Conservation (phyloP, 2,888 invertebrate species). For the Lissonota sp. region DNA sequence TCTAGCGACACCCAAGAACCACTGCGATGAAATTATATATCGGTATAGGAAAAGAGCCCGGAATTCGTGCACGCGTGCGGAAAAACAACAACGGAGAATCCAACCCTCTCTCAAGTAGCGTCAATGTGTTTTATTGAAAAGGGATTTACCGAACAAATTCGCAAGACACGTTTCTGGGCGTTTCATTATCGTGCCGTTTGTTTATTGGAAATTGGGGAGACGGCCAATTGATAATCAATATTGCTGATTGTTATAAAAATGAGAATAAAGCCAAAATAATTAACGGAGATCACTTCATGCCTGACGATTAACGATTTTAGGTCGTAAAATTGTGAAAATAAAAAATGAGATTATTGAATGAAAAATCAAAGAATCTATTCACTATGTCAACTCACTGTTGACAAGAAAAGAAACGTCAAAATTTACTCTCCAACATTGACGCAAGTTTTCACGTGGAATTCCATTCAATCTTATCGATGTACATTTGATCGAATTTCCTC, state of each 20-base stretch:
- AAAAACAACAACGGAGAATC: conserved; percentile 61
- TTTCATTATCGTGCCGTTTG: not conserved
- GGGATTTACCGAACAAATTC: conserved; percentile 20
- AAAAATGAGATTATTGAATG: too few relatives aligned
- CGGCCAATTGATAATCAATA: too few relatives aligned
- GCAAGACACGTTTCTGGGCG: not conserved
- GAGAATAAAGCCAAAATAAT: too few relatives aligned
- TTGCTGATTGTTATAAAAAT: too few relatives aligned
- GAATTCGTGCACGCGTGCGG: conserved; percentile 65
- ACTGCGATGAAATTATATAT: conserved; percentile 1
- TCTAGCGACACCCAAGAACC: conserved; percentile 43
- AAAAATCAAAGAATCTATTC: too few relatives aligned
- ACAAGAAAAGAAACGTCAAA: too few relatives aligned
- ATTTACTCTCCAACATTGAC: too few relatives aligned
- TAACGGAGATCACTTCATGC: too few relatives aligned
- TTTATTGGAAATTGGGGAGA: not conserved
- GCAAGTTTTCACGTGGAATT: not conserved
- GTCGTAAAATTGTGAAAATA: too few relatives aligned
- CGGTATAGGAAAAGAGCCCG: conserved; percentile 14
- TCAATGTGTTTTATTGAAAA: conserved; percentile 26
- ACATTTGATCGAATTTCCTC: conserved; percentile 15
- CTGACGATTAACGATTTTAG: too few relatives aligned
- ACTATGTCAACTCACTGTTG: too few relatives aligned
- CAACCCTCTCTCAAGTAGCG: conserved; percentile 10
- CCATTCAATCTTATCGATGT: conserved; percentile 9